Evolutionary conservation across 2,888 invertebrate species (phyloP).

Genomic region (Pandemis heparana): DNA sequence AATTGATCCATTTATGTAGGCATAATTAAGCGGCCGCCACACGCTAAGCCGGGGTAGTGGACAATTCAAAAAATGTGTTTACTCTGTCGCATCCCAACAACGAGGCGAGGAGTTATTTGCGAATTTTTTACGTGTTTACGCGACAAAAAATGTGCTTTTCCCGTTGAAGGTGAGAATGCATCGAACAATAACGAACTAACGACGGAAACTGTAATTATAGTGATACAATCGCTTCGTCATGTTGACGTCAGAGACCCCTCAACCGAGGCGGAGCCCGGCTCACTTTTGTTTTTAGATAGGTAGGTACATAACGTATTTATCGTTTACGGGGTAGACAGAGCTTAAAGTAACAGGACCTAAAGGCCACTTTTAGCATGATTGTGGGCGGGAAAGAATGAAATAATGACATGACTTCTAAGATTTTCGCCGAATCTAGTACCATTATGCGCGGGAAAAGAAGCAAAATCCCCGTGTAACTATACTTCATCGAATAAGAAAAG

Average conservation of each 20-base stretch:
- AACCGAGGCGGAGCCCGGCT: not conserved
- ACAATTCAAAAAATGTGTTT: not conserved
- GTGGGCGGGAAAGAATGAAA: too few species aligned
- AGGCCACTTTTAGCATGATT: too few species aligned
- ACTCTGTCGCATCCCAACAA: slow-evolving; percentile 1
- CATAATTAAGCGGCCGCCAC: too few species aligned
- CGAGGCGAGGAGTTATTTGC: not conserved
- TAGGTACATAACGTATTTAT: too few species aligned
- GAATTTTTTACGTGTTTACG: slow-evolving; percentile 34
- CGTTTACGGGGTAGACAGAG: too few species aligned
- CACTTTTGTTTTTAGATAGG: not conserved
- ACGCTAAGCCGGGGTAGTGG: not conserved
- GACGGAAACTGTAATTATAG: slow-evolving; percentile 38
- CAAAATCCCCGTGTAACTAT: too few species aligned
- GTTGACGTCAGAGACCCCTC: slow-evolving; percentile 30
- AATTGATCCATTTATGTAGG: too few species aligned
- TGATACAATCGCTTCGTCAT: slow-evolving; percentile 23
- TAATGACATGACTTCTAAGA: too few species aligned
- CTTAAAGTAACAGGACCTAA: too few species aligned
- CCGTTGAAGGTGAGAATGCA: slow-evolving; percentile 37
- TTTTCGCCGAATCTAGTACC: too few species aligned
- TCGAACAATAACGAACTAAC: slow-evolving; percentile 29
- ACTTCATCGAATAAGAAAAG: too few species aligned
- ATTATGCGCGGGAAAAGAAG: too few species aligned
- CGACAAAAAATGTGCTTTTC: slow-evolving; percentile 42